phyloP scores from a whole-genome alignment of 1,140 invertebrate species.

The Drosophila busckii region DNA sequence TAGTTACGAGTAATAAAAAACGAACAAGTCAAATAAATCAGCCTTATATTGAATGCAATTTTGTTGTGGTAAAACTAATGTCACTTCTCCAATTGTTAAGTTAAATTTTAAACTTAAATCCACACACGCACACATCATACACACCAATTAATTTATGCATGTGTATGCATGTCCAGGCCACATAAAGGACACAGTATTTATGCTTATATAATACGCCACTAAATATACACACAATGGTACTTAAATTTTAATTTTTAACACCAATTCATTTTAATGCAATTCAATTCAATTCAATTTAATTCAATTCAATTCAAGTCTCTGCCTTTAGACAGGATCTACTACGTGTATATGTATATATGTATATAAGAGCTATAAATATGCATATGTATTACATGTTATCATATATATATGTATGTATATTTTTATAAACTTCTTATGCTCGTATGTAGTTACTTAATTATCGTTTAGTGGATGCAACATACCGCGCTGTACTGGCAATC shows the following conservation, averaged over 20 bases:
- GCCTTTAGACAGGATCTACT: slow-evolving; percentile 7
- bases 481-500: slow-evolving; percentile 61
- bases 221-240: too few species aligned
- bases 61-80: slow-evolving; percentile 60
- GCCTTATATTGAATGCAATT: slow-evolving; percentile 72
- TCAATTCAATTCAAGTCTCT: slow-evolving; percentile 24
- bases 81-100: slow-evolving; percentile 52
- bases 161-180: slow-evolving; percentile 24
- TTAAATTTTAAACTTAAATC: slow-evolving; percentile 40
- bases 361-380: slow-evolving; percentile 26
- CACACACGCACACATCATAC: slow-evolving; percentile 42
- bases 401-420: slow-evolving; percentile 18
- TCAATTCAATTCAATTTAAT: slow-evolving; percentile 16
- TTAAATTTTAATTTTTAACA: slow-evolving; percentile 26
- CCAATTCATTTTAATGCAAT: slow-evolving; percentile 22
- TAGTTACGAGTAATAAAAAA: slow-evolving; percentile 53
- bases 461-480: slow-evolving; percentile 74
- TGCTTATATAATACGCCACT: slow-evolving; percentile 9
- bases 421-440: slow-evolving; percentile 3
- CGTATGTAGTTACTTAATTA: slow-evolving; percentile 51
- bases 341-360: slow-evolving; percentile 19
- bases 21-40: slow-evolving; percentile 74
- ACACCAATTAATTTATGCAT: background rate
- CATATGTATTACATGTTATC: slow-evolving; percentile 35
- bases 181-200: slow-evolving; percentile 4